Conservation (phyloP, 2,888 invertebrate species). For the Macrosiphum euphorbiae region DNA sequence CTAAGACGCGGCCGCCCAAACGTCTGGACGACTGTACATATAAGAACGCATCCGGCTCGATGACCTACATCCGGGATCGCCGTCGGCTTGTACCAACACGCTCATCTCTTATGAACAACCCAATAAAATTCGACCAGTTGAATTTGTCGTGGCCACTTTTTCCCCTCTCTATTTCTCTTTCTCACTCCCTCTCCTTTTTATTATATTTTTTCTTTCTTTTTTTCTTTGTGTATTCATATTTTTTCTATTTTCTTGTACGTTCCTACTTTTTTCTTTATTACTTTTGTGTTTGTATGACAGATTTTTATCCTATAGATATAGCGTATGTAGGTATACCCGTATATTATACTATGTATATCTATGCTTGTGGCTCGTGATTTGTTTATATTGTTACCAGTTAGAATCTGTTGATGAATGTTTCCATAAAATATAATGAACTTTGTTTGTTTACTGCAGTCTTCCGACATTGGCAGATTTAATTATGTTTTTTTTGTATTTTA, state of each 20-base stretch:
- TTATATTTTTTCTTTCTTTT: too few species aligned
- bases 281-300: not conserved
- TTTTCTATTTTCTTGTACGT: not conserved
- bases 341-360: not conserved
- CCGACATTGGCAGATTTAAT: not conserved
- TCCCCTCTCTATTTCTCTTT: not conserved
- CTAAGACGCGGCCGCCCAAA: conserved; percentile 54
- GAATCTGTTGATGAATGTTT: not conserved
- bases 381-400: not conserved
- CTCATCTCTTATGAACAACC: conserved; percentile 32
- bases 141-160: conserved; percentile 49
- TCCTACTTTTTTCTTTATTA: not conserved
- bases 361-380: not conserved
- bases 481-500: not conserved
- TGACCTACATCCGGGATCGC: conserved; percentile 64
- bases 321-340: not conserved
- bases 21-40: conserved; percentile 52
- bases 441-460: not conserved
- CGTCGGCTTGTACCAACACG: conserved; percentile 52
- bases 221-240: not conserved
- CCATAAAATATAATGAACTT: not conserved
- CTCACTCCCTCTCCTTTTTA: not conserved
- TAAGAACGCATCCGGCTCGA: conserved; percentile 63
- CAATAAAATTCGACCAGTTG: conserved; percentile 60
- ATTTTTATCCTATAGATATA: not conserved